These are phyloP conservation scores for Pristionchus fissidentatus DNA, from an alignment of 2,888 invertebrate genomes.

Conservation along the genomic window DNA sequence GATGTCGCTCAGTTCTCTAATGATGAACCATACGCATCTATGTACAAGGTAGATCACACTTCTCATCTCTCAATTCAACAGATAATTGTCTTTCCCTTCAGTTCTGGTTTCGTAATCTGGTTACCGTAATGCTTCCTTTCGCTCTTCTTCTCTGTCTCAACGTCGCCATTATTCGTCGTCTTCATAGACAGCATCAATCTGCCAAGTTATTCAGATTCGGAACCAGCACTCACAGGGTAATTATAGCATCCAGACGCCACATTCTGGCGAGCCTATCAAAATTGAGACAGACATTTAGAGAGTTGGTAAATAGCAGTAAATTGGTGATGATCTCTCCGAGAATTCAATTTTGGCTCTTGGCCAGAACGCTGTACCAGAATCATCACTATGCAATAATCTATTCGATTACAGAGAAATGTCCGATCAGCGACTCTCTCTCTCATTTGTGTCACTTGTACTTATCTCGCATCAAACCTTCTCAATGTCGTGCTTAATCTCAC, in stretches of 20 bases:
- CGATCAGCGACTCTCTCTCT: slow-evolving; percentile 72
- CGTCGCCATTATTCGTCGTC: slow-evolving; percentile 67
- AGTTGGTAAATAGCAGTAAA: too few relatives aligned
- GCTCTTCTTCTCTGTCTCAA: slow-evolving; percentile 69
- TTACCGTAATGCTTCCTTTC: slow-evolving; percentile 70
- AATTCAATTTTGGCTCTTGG: too few relatives aligned
- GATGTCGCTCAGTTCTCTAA: slow-evolving; percentile 62
- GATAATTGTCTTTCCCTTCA: slow-evolving; percentile 52
- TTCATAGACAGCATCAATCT: slow-evolving; percentile 69
- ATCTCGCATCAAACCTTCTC: slow-evolving; percentile 70
- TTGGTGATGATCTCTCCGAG: too few relatives aligned
- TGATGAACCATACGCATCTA: slow-evolving; percentile 69
- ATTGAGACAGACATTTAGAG: too few relatives aligned
- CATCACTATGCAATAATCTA: too few relatives aligned
- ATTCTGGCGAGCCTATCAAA: too few relatives aligned
- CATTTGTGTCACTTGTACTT: slow-evolving; percentile 70
- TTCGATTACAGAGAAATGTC: slow-evolving; percentile 69
- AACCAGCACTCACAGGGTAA: slow-evolving; percentile 71
- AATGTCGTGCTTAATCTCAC: slow-evolving; percentile 69
- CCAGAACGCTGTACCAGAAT: too few relatives aligned
- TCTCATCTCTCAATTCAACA: too few relatives aligned
- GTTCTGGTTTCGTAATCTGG: slow-evolving; percentile 71
- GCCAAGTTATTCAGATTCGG: slow-evolving; percentile 72
- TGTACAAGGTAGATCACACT: slow-evolving; percentile 59
- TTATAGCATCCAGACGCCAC: background rate